Evolutionary conservation across 2,113 vertebrate species (phyloP).

Genomic region (Istiophorus platypterus): DNA sequence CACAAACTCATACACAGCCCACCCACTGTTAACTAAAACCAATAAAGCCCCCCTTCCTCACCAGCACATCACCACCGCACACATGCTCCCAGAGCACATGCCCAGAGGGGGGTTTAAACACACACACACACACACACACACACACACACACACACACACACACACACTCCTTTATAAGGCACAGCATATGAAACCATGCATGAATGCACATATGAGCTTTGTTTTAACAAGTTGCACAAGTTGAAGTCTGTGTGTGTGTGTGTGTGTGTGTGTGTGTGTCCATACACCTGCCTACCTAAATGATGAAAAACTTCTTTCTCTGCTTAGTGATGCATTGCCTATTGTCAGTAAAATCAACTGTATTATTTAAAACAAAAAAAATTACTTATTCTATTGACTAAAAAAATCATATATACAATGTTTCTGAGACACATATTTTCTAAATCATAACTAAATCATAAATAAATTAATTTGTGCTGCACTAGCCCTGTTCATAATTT

Average conservation of each 20-base stretch:
- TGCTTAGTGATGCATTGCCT: not conserved
- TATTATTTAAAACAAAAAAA: not conserved
- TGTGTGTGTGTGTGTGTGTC: conserved; percentile 11
- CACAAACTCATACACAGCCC: conserved; percentile 31
- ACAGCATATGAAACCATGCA: conserved; percentile 33
- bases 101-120: conserved; percentile 5
- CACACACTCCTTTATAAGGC: not conserved
- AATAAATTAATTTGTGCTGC: not conserved
- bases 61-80: conserved; percentile 30
- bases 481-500: not conserved
- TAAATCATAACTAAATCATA: not conserved
- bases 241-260: conserved; percentile 22
- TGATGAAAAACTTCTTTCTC: not conserved
- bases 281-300: not conserved
- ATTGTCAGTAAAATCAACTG: not conserved
- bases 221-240: conserved; percentile 38
- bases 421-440: not conserved
- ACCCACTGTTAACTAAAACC: not conserved
- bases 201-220: conserved; percentile 53
- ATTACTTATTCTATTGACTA: not conserved
- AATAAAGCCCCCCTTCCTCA: conserved; percentile 1
- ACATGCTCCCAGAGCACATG: conserved; percentile 44
- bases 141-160: not conserved
- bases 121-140: conserved; percentile 6
- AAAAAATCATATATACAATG: not conserved